phyloP scores from a whole-genome alignment of 2,113 vertebrate species.

The Nycticryphes semicollaris region DNA sequence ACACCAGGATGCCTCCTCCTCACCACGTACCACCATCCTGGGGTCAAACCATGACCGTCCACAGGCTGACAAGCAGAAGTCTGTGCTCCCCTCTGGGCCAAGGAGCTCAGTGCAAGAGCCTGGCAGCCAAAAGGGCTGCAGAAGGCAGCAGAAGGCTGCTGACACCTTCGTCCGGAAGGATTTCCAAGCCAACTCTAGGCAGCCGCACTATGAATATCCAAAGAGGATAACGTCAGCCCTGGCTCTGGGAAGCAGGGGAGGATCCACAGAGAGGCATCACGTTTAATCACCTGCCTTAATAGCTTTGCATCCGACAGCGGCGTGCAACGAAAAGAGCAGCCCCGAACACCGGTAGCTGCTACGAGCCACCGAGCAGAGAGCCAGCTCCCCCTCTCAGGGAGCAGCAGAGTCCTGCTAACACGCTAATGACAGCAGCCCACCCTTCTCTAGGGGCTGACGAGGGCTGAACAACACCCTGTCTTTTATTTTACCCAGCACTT shows the following conservation, averaged over 20 bases:
- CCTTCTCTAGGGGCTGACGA: not conserved
- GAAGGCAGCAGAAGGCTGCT: not conserved
- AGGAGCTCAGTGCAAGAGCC: not conserved
- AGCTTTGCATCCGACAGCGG: not conserved
- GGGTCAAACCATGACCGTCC: fast-evolving
- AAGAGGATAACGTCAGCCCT: not conserved
- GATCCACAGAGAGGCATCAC: not conserved
- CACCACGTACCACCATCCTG: fast-evolving
- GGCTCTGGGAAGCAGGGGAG: not conserved
- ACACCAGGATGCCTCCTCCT: fast-evolving
- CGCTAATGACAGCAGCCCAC: fast-evolving
- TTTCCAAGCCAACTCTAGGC: not conserved
- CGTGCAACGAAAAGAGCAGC: not conserved
- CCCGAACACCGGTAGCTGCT: not conserved
- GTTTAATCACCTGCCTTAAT: not conserved
- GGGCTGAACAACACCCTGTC: not conserved
- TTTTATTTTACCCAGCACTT: not conserved
- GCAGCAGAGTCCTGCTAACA: not conserved
- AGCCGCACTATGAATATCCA: not conserved
- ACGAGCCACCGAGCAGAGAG: not conserved
- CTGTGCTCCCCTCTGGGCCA: fast-evolving
- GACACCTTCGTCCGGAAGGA: not conserved
- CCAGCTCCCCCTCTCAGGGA: not conserved
- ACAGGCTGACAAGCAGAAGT: fast-evolving
- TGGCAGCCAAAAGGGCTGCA: not conserved